These are phyloP conservation scores for Gallinago media DNA, from an alignment of 2,113 vertebrate genomes.

Conservation along the genomic window DNA sequence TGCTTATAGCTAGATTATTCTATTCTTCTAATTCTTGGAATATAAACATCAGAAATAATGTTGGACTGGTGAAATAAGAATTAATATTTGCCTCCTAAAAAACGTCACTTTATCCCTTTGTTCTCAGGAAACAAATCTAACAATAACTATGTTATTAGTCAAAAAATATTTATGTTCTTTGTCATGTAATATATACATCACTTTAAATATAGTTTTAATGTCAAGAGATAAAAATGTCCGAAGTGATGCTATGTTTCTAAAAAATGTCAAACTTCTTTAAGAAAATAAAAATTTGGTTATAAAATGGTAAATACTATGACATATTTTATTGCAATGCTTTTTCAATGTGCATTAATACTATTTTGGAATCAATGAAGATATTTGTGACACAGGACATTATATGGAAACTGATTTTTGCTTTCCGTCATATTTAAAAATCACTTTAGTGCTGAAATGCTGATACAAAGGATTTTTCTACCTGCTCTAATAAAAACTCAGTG, in stretches of 20 bases:
- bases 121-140: not conserved
- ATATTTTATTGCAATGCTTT: not conserved
- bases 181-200: not conserved
- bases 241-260: not conserved
- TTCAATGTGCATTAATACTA: not conserved
- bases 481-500: not conserved
- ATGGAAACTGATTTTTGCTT: not conserved
- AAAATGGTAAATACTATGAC: not conserved
- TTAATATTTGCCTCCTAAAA: not conserved
- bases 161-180: not conserved
- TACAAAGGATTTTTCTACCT: not conserved
- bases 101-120: not conserved
- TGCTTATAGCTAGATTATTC: not conserved
- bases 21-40: not conserved
- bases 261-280: not conserved
- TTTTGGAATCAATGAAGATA: not conserved
- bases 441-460: not conserved
- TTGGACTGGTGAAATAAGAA: not conserved
- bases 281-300: not conserved
- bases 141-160: not conserved
- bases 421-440: not conserved
- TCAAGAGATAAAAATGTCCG: not conserved
- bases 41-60: not conserved
- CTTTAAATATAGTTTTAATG: not conserved
- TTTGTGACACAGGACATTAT: not conserved